phyloP scores from a whole-genome alignment of 2,888 invertebrate species.

The Athetis lepigone region DNA sequence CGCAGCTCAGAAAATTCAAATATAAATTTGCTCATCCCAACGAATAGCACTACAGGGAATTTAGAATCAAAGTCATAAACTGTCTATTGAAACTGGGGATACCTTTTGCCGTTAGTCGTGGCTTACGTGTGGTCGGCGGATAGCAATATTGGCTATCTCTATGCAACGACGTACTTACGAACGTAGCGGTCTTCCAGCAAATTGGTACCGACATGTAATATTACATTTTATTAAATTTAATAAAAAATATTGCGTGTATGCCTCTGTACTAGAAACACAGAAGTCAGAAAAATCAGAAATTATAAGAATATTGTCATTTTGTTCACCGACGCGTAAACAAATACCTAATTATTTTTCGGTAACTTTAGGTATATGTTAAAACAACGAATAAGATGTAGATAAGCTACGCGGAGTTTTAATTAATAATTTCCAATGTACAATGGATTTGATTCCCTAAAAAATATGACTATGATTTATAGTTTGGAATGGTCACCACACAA shows the following conservation, averaged over 20 bases:
- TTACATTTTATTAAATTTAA: conserved; percentile 42
- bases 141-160: conserved; percentile 72
- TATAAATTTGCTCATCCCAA: conserved; percentile 2
- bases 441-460: too few relatives aligned
- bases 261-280: neutral
- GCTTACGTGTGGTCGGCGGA: conserved; percentile 68
- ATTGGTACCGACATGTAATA: conserved; percentile 43
- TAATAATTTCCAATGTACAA: too few relatives aligned
- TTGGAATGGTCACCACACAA: too few relatives aligned
- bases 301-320: too few relatives aligned
- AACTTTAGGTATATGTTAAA: too few relatives aligned
- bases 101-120: conserved; percentile 67
- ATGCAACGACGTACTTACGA: conserved; percentile 63
- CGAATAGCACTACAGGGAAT: conserved; percentile 67
- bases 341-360: too few relatives aligned
- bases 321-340: too few relatives aligned
- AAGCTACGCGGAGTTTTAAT: too few relatives aligned
- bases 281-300: neutral
- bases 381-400: too few relatives aligned
- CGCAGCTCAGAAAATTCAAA: conserved; percentile 1
- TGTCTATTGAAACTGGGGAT: conserved; percentile 66
- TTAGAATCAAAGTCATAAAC: conserved; percentile 69
- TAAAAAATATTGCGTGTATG: conserved; percentile 16
- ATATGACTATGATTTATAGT: too few relatives aligned
- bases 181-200: conserved; percentile 52